Evolutionary conservation across 2,888 invertebrate genomes (phyloP).

Genomic region (Drosophila sordidula): DNA sequence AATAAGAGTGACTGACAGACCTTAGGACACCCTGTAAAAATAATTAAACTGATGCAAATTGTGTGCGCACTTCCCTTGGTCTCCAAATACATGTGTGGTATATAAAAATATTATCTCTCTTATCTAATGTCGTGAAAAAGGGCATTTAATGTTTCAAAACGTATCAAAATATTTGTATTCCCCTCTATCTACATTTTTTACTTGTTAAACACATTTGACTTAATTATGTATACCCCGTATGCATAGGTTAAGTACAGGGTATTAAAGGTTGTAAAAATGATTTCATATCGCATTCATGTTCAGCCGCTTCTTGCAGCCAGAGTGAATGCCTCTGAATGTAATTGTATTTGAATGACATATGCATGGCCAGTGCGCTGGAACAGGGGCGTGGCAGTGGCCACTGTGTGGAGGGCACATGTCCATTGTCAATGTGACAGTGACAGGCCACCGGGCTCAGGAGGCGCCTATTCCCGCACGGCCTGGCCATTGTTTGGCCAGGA

Average conservation of each 20-base stretch:
- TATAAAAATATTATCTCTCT: not conserved
- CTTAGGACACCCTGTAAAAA: no score
- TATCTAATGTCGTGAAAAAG: no score
- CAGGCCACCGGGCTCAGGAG: conserved; percentile 48
- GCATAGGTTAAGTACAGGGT: not conserved
- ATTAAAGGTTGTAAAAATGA: conserved; percentile 26
- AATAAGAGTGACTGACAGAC: no score
- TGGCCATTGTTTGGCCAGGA: conserved; percentile 65
- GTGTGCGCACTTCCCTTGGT: no score
- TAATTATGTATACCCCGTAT: not conserved
- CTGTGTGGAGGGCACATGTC: conserved; percentile 39
- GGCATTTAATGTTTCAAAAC: no score
- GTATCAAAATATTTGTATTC: no score
- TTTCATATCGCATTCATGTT: conserved; percentile 36
- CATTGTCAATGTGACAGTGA: conserved; percentile 68
- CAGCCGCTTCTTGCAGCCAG: conserved; percentile 17
- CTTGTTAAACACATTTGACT: no score
- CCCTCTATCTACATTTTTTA: no score
- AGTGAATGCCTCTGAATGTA: conserved; percentile 63
- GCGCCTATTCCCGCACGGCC: conserved; percentile 36
- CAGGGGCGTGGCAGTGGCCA: not conserved
- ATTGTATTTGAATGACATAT: conserved; percentile 79
- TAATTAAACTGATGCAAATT: no score
- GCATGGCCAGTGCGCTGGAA: conserved; percentile 43
- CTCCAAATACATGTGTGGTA: not conserved